These are phyloP conservation scores for Ariolimax columbianus DNA, from an alignment of 2,888 invertebrate species.

Conservation along the genomic window DNA sequence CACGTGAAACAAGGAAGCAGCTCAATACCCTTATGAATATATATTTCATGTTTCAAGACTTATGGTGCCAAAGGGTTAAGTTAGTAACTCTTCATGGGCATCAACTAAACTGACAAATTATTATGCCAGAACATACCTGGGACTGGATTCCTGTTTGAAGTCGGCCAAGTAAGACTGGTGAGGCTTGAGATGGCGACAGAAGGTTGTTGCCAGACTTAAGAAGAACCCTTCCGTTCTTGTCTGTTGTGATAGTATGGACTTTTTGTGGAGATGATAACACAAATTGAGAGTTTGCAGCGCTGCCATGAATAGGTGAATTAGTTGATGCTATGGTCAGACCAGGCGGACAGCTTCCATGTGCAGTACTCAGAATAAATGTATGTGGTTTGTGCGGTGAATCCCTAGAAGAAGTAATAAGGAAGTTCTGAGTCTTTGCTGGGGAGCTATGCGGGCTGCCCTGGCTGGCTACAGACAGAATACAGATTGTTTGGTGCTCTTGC, in stretches of 20 bases:
- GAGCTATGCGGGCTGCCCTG: constrained; percentile 35
- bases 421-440: constrained; percentile 49
- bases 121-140: constrained; percentile 19
- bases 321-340: constrained; percentile 35
- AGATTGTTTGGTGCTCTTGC: constrained; percentile 47
- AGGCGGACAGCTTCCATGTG: constrained; percentile 34
- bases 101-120: too few species aligned
- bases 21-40: too few species aligned
- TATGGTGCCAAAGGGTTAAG: too few species aligned
- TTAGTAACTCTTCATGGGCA: too few species aligned
- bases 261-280: constrained; percentile 55
- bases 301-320: background rate
- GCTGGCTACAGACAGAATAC: constrained; percentile 45
- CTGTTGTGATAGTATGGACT: constrained; percentile 48
- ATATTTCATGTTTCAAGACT: too few species aligned
- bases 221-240: constrained; percentile 45
- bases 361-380: constrained; percentile 45
- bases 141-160: constrained; percentile 58
- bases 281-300: constrained; percentile 13
- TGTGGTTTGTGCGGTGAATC: constrained; percentile 49
- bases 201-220: constrained; percentile 46
- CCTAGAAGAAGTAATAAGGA: constrained; percentile 43
- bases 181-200: constrained; percentile 63
- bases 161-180: constrained; percentile 69
- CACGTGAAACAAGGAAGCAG: too few species aligned